Percentiles rank a stretch among this genome's conserved stretches.
Conservation (phyloP, 2,888 invertebrate genomes). For the Apomyelois bistriatella region DNA sequence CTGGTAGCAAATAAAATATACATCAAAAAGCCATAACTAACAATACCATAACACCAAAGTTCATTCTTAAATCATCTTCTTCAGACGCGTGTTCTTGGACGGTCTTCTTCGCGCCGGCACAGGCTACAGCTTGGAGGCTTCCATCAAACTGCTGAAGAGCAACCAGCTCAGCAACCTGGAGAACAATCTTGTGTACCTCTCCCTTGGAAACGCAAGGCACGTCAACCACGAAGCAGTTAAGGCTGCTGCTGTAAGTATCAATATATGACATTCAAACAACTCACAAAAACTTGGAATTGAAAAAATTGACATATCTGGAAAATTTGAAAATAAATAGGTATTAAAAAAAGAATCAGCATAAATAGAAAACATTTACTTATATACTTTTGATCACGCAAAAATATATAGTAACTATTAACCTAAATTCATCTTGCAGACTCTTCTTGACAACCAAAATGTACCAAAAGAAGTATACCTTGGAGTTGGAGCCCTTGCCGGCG, state of each 20-base stretch:
- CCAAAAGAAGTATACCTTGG: conserved; percentile 86
- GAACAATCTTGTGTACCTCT: conserved; percentile 82
- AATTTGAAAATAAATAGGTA: too few relatives aligned
- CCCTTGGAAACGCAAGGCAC: conserved; percentile 84
- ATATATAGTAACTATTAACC: too few relatives aligned
- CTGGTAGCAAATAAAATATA: too few relatives aligned
- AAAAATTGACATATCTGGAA: too few relatives aligned
- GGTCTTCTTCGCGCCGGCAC: conserved; percentile 90
- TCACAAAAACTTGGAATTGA: too few relatives aligned
- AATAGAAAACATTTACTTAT: too few relatives aligned
- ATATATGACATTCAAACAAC: neutral
- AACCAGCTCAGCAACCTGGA: conserved; percentile 80
- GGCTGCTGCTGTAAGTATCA: conserved; percentile 76
- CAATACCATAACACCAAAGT: too few relatives aligned
- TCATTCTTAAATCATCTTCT: conserved; percentile 1
- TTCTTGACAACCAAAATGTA: conserved; percentile 80
- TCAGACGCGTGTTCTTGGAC: conserved; percentile 88
- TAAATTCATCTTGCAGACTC: conserved; percentile 48
- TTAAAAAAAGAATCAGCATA: too few relatives aligned
- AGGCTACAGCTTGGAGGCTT: conserved; percentile 86
- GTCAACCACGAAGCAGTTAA: conserved; percentile 83
- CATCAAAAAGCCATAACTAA: too few relatives aligned
- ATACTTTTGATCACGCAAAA: too few relatives aligned
- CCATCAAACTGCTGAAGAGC: conserved; percentile 82
- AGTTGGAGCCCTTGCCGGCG: conserved; percentile 85